Conservation (phyloP, 2,797 vertebrate genomes). For the Sphaeramia orbicularis region DNA sequence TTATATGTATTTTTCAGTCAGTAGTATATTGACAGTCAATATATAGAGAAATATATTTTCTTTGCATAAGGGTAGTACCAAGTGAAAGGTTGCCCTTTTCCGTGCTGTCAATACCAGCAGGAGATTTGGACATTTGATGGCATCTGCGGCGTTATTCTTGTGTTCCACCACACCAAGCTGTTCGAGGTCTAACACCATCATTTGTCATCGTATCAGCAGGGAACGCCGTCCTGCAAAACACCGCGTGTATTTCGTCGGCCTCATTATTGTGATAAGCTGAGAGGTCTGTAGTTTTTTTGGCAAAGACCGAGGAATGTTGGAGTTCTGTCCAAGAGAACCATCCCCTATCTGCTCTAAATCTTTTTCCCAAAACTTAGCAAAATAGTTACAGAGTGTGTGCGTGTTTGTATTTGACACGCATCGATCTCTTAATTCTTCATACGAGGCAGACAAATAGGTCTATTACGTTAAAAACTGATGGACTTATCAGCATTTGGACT, state of each 20-base stretch:
- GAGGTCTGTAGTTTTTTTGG: conserved; percentile 53
- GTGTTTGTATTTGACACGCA: background rate
- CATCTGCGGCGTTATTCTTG: conserved; percentile 43
- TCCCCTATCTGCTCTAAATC: conserved; percentile 20
- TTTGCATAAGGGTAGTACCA: too few species aligned
- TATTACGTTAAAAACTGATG: background rate
- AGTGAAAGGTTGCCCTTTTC: conserved; percentile 41
- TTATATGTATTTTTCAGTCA: too few species aligned
- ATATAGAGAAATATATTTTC: too few species aligned
- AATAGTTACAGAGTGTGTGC: background rate
- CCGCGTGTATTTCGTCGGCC: conserved; percentile 40
- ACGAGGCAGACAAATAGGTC: background rate
- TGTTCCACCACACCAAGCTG: conserved; percentile 27
- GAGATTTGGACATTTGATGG: conserved; percentile 46
- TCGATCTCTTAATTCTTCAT: background rate
- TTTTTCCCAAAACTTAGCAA: too few species aligned
- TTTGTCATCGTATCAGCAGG: conserved; percentile 57
- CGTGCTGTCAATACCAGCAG: conserved; percentile 26
- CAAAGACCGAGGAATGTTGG: conserved; percentile 56
- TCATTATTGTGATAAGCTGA: conserved; percentile 59
- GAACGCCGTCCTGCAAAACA: conserved; percentile 44
- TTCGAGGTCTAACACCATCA: conserved; percentile 43
- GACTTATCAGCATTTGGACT: background rate
- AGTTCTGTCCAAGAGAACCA: conserved; percentile 40
- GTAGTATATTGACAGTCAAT: too few species aligned